phyloP scores from a whole-genome alignment of 2,113 vertebrate genomes.

The Recurvirostra avosetta region DNA sequence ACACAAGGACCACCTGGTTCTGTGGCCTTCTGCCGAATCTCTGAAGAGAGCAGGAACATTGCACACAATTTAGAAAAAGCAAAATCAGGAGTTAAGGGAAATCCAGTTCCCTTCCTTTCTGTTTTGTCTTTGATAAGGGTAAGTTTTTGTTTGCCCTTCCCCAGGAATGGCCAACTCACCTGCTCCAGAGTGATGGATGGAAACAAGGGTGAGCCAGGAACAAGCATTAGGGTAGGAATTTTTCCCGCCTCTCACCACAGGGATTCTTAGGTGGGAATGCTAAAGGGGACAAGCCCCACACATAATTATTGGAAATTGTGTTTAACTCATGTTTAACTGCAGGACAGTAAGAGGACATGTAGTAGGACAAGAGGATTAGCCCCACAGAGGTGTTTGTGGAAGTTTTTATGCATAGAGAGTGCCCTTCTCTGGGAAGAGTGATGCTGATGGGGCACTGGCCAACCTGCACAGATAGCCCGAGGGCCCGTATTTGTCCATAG shows the following conservation, averaged over 20 bases:
- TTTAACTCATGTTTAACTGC: not conserved
- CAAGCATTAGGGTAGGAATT: not conserved
- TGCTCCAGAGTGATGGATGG: not conserved
- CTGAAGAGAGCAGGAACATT: not conserved
- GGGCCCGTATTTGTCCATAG: not conserved
- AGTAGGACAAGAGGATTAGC: not conserved
- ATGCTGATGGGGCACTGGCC: not conserved
- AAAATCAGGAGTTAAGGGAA: not conserved
- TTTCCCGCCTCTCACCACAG: not conserved
- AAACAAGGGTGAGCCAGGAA: not conserved
- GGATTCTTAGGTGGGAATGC: not conserved
- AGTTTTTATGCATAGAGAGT: not conserved
- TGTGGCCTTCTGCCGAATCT: not conserved
- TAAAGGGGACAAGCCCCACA: not conserved
- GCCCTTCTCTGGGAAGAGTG: not conserved
- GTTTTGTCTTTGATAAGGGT: not conserved
- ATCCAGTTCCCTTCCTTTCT: not conserved
- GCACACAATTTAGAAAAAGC: not conserved
- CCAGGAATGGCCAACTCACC: not conserved
- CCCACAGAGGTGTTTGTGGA: not conserved
- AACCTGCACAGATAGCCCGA: not conserved
- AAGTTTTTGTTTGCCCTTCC: not conserved
- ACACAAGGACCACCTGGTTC: not conserved
- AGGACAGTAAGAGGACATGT: not conserved
- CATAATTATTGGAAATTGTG: not conserved